Evolutionary conservation across 2,797 vertebrate species (phyloP), one percentile per base, ranked within the genome.

Genomic region (Argentina silus): DNA sequence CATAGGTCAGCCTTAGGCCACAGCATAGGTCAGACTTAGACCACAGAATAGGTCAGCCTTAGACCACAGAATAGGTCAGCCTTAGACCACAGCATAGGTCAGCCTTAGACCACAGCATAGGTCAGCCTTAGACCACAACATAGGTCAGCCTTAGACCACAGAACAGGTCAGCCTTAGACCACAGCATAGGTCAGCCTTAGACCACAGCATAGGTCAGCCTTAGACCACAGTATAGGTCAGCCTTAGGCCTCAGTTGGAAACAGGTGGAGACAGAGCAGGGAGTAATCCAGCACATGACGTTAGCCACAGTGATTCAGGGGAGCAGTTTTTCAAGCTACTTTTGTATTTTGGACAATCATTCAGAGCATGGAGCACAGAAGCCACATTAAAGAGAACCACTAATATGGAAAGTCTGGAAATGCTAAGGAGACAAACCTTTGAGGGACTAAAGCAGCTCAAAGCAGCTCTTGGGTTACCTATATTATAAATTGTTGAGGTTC

Each of bases 331-430:
- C 55, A 47, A 48, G 70, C 62, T 70, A 43, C 57, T 61, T 61
- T 44, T 50, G 48, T 72, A 21, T 48, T 69, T 77, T 73, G 55
- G 71, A 79, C 73, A 77, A 77, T 72, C 27, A 72, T 44, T 78
- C 7, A 47, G 11, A 45, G 70, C 51, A 55, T 42, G 67, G 61
- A 60, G 64, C 47, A 72, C 21, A 64, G 60, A 84, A 70, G 70
- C 77, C 80, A 80, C 75, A 84, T 75, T 53, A 81, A 78, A 62
- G 21, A 69, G 81, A 77, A 66, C 43, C 42, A 64, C 71, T 59
- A 75, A 84, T 74, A 69, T 64, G 61, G 42, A 63, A 79, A 76
- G 81, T 77, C 43, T 84, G 78, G 69, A 71, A 75, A 81, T 76
- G 69, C 69, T 71, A 63, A 80, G 67, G 55, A 81, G 55, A 80